These are phyloP conservation scores for Ichneumon xanthorius DNA, from an alignment of 2,888 invertebrate species.

Conservation along the genomic window DNA sequence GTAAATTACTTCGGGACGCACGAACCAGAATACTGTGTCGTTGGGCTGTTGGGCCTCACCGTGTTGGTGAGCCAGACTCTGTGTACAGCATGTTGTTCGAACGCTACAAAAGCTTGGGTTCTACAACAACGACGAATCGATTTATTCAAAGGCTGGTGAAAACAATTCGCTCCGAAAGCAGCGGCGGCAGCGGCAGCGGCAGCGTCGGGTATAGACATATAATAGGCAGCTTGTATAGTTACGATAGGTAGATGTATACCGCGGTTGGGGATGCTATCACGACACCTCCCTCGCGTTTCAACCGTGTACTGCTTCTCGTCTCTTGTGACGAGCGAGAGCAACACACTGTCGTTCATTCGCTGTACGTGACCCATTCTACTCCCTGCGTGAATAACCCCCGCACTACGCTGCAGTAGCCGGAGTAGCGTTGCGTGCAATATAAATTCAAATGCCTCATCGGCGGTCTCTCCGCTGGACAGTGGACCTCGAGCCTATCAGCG, in stretches of 20 bases:
- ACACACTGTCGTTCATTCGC: conserved; percentile 17
- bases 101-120: conserved; percentile 47
- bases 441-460: conserved; percentile 72
- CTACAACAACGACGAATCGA: conserved; percentile 62
- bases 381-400: conserved; percentile 40
- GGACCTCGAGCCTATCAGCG: conserved; percentile 45
- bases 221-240: conserved; percentile 30
- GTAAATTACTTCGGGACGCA: conserved; percentile 35
- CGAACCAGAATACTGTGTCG: conserved; percentile 16
- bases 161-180: conserved; percentile 63
- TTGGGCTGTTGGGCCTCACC: background rate
- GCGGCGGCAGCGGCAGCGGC: background rate
- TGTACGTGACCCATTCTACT: conserved; percentile 51
- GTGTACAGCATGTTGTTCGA: conserved; percentile 39
- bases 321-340: conserved; percentile 43
- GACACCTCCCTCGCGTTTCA: conserved; percentile 61
- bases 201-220: background rate
- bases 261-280: conserved; percentile 61
- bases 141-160: conserved; percentile 66
- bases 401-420: conserved; percentile 12
- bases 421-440: conserved; percentile 69
- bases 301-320: conserved; percentile 43
- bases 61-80: conserved; percentile 17
- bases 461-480: conserved; percentile 37
- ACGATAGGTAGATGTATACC: conserved; percentile 41